Conservation (phyloP, 2,888 invertebrate genomes). For the Ichneumon xanthorius region DNA sequence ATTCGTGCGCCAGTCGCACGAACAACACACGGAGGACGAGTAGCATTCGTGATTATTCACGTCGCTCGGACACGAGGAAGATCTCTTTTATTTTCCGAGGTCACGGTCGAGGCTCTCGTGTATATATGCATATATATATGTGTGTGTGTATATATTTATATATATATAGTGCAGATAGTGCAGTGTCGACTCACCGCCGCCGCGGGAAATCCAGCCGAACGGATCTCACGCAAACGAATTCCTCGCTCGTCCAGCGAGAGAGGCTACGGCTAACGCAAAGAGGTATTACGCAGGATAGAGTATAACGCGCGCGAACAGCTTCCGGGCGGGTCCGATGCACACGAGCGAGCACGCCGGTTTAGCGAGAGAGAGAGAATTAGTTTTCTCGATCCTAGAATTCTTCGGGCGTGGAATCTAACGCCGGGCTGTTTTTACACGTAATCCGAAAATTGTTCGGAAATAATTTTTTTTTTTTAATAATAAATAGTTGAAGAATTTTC, state of each 20-base stretch:
- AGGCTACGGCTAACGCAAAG: constrained; percentile 52
- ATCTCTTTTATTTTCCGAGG: constrained; percentile 58
- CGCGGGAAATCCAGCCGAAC: constrained; percentile 55
- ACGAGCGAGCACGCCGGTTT: constrained; percentile 74
- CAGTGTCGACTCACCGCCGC: constrained; percentile 20
- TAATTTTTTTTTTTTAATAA: not conserved
- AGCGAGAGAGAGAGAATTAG: constrained; percentile 53
- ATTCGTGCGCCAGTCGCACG: constrained; percentile 16
- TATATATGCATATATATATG: not conserved
- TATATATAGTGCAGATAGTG: constrained; percentile 10
- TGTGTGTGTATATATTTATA: not conserved
- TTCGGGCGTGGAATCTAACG: constrained; percentile 29
- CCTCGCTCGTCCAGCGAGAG: constrained; percentile 42
- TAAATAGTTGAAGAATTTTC: not conserved
- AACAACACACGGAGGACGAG: constrained; percentile 4
- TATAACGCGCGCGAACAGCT: constrained; percentile 71
- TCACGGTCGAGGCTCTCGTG: constrained; percentile 54
- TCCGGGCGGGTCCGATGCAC: constrained; percentile 80
- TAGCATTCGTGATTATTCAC: constrained; percentile 42
- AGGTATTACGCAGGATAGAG: constrained; percentile 62
- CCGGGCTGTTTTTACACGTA: not conserved
- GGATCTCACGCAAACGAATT: constrained; percentile 63
- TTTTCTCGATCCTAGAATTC: constrained; percentile 47
- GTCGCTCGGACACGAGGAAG: constrained; percentile 33
- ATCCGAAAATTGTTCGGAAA: not conserved